Percentiles rank a stretch among this genome's conserved stretches.
Evolutionary conservation across 1,140 invertebrate genomes (phyloP).

Genomic region (Augochlora pura): DNA sequence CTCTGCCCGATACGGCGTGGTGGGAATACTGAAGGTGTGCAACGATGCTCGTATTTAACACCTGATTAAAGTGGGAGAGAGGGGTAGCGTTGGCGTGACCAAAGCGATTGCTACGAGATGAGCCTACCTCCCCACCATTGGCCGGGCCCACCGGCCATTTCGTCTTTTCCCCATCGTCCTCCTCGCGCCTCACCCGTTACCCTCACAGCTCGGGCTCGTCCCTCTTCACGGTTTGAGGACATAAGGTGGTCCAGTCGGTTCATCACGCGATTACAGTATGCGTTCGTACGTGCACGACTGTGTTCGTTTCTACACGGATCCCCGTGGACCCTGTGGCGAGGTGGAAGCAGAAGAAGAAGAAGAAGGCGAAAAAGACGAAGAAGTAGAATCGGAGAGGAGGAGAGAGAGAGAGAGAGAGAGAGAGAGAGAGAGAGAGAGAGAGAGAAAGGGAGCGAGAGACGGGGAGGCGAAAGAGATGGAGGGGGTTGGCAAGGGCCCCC

Average conservation of each 20-base stretch:
- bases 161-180: conserved; percentile 42
- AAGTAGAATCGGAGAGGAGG: no score
- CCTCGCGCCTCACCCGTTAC: conserved; percentile 54
- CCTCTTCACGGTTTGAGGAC: conserved; percentile 68
- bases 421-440: not conserved
- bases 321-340: not conserved
- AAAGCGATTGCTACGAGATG: conserved; percentile 71
- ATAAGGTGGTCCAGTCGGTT: conserved; percentile 66
- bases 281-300: not conserved
- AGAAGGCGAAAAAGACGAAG: no score
- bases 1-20: conserved; percentile 11
- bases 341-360: conserved; percentile 8
- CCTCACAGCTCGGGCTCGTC: conserved; percentile 28
- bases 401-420: not conserved
- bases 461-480: conserved; percentile 7
- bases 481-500: conserved; percentile 22
- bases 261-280: conserved; percentile 8
- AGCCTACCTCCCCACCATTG: conserved; percentile 51
- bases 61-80: conserved; percentile 73
- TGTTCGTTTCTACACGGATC: not conserved
- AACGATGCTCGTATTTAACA: conserved; percentile 77
- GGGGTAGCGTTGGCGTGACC: conserved; percentile 70
- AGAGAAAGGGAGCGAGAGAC: not conserved
- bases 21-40: conserved; percentile 55
- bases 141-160: conserved; percentile 30